Evolutionary conservation across 2,888 invertebrate genomes (phyloP).

Genomic region (Conus canariensis): DNA sequence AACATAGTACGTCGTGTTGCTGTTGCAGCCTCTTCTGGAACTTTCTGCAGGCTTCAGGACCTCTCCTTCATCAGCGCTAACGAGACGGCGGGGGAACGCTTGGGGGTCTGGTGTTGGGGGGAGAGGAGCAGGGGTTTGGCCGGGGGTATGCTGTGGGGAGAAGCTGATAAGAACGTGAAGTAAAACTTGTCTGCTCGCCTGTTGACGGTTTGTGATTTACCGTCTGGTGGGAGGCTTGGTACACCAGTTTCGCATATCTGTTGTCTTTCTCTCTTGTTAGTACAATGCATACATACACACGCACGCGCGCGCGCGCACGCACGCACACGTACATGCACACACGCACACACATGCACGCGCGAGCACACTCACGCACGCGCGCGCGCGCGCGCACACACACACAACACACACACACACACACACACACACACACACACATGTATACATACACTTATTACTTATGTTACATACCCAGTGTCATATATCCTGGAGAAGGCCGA

Average conservation of each 20-base stretch:
- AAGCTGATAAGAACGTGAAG: slow-evolving; percentile 21
- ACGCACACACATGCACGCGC: background rate
- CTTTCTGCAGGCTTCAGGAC: background rate
- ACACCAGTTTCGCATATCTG: too few relatives aligned
- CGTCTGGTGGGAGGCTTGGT: background rate
- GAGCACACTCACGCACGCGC: background rate
- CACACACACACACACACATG: background rate
- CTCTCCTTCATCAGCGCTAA: slow-evolving; percentile 39
- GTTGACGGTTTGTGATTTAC: background rate
- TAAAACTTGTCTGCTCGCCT: slow-evolving; percentile 5
- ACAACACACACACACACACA: background rate
- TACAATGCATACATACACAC: background rate
- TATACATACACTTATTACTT: too few relatives aligned
- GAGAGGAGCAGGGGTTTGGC: background rate
- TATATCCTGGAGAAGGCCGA: too few relatives aligned
- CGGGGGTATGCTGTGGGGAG: background rate
- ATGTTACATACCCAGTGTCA: too few relatives aligned
- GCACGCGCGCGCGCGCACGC: background rate
- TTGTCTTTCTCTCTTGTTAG: too few relatives aligned
- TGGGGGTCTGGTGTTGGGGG: slow-evolving; percentile 1
- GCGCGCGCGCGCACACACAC: background rate
- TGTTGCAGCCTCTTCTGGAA: background rate
- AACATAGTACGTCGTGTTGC: slow-evolving; percentile 34
- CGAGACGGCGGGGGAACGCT: slow-evolving; percentile 2
- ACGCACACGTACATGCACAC: background rate